Conservation (phyloP, 2,113 vertebrate genomes). For the Sebastes fasciatus region DNA sequence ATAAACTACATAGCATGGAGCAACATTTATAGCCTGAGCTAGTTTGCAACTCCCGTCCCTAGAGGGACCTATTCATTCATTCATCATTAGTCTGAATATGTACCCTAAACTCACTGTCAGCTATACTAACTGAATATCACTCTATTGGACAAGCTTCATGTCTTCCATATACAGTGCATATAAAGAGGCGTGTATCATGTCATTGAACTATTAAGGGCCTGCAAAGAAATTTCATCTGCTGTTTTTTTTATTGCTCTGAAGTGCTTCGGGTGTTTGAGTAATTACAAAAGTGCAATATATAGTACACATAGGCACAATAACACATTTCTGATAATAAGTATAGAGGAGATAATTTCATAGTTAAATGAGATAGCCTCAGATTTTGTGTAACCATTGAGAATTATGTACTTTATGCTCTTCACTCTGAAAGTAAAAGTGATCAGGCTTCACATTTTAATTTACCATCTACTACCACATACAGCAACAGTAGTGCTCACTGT, state of each 20-base stretch:
- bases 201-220: background rate
- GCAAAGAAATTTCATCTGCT: conserved; percentile 10
- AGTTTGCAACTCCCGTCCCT: background rate
- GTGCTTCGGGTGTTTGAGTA: conserved; percentile 19
- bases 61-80: conserved; percentile 18
- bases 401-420: background rate
- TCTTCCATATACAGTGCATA: background rate
- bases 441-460: background rate
- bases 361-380: background rate
- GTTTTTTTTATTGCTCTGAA: conserved; percentile 8
- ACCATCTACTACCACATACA: conserved; percentile 1
- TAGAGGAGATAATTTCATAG: background rate
- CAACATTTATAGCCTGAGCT: conserved; percentile 7
- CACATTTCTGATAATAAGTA: background rate
- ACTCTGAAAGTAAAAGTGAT: background rate
- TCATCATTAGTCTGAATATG: background rate
- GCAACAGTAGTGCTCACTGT: background rate
- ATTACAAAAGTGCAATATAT: background rate
- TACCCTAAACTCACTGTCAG: conserved; percentile 9
- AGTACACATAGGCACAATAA: conserved; percentile 14
- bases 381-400: conserved; percentile 25
- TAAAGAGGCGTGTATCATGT: background rate
- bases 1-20: background rate
- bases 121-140: conserved; percentile 12
- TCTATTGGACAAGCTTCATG: background rate